Conservation (phyloP, 1,140 invertebrate genomes). For the Brachionus paranguensis region DNA sequence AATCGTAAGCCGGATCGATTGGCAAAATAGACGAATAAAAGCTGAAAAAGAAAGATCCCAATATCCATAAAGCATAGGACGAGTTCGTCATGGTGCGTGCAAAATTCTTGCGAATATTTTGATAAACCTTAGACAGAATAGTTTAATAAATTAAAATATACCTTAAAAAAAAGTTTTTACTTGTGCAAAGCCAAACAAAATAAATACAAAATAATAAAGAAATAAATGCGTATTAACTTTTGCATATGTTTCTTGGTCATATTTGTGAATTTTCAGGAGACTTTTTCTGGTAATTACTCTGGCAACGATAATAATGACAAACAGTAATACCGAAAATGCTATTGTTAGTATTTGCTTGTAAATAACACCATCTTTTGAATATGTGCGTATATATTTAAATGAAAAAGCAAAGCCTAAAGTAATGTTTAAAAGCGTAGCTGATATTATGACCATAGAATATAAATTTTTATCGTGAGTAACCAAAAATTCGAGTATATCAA, state of each 20-base stretch:
- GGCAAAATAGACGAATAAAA: slow-evolving; percentile 13
- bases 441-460: background rate
- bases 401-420: background rate
- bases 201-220: slow-evolving; percentile 19
- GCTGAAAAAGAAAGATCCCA: background rate
- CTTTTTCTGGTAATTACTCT: background rate
- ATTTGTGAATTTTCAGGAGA: background rate
- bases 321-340: background rate
- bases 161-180: background rate
- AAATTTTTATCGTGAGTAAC: background rate
- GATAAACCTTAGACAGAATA: background rate
- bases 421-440: background rate
- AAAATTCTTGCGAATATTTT: background rate
- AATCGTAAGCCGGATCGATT: background rate
- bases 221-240: background rate
- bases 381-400: background rate
- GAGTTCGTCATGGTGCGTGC: background rate
- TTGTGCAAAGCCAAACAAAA: background rate
- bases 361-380: background rate
- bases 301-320: background rate
- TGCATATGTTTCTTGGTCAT: background rate
- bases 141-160: background rate
- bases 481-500: slow-evolving; percentile 7
- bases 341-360: background rate
- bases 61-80: slow-evolving; percentile 3